phyloP scores from a whole-genome alignment of 2,888 invertebrate genomes.

The Laspeyria flexula region DNA sequence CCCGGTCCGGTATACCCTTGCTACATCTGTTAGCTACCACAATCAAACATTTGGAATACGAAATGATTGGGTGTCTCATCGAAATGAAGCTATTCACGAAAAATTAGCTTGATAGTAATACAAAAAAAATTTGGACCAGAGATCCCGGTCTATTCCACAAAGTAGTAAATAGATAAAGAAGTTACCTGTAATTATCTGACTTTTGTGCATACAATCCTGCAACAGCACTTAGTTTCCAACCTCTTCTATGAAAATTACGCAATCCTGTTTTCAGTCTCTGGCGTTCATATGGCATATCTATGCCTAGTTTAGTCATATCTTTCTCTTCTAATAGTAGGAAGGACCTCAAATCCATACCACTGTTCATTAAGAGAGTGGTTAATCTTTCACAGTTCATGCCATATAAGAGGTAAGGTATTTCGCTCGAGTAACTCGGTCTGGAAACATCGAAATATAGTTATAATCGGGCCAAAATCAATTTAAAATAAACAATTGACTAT shows the following conservation, averaged over 20 bases:
- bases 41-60: too few species aligned
- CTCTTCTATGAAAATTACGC: conserved; percentile 85
- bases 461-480: too few species aligned
- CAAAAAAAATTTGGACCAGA: too few species aligned
- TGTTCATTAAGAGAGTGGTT: conserved; percentile 72
- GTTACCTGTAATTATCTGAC: conserved; percentile 74
- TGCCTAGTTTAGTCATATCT: conserved; percentile 84
- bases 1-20: too few species aligned
- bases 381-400: conserved; percentile 87
- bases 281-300: conserved; percentile 87
- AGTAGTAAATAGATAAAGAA: conserved; percentile 20
- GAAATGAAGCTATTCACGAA: too few species aligned
- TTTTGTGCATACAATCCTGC: conserved; percentile 73
- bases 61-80: too few species aligned
- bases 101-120: too few species aligned
- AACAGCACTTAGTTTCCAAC: conserved; percentile 82
- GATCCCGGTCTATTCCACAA: too few species aligned
- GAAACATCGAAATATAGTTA: conserved; percentile 33
- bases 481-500: too few species aligned
- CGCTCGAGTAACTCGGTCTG: conserved; percentile 80
- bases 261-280: conserved; percentile 83
- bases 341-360: conserved; percentile 80
- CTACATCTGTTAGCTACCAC: too few species aligned
- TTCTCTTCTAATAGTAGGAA: conserved; percentile 86
- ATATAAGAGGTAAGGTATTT: conserved; percentile 85